Conservation (phyloP, 2,797 vertebrate genomes). For the Psittacula echo region DNA sequence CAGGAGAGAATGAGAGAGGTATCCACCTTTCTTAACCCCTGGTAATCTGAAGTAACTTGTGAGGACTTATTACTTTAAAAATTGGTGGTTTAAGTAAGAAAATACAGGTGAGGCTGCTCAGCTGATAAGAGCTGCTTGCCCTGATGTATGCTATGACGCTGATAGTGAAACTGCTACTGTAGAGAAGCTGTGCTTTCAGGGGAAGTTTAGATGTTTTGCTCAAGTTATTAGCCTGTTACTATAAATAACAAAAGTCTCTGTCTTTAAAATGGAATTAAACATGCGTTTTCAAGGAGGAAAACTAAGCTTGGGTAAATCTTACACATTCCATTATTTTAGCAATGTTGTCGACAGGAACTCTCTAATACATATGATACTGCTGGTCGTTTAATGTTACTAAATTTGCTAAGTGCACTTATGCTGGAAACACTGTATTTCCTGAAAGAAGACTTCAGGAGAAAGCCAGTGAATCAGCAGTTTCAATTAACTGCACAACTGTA, state of each 20-base stretch:
- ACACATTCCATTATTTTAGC: background rate
- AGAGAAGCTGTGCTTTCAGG: background rate
- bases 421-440: background rate
- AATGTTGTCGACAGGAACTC: background rate
- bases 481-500: background rate
- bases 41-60: background rate
- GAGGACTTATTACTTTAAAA: background rate
- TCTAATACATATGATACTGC: background rate
- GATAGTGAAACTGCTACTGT: background rate
- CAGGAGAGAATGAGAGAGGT: background rate
- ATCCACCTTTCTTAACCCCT: background rate
- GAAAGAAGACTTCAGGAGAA: background rate
- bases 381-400: background rate
- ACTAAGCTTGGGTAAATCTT: background rate
- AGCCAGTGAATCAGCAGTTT: conserved; percentile 39
- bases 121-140: background rate
- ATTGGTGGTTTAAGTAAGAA: background rate
- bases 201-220: background rate
- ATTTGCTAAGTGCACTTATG: background rate
- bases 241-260: background rate
- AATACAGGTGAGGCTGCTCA: background rate
- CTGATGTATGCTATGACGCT: background rate
- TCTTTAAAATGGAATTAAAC: background rate
- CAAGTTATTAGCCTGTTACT: background rate
- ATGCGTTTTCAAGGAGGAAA: background rate